A percentile compares a stretch with the other conserved stretches of the same genome.
phyloP scores from a whole-genome alignment of 1,140 invertebrate genomes.

The Mactra quadrangularis region DNA sequence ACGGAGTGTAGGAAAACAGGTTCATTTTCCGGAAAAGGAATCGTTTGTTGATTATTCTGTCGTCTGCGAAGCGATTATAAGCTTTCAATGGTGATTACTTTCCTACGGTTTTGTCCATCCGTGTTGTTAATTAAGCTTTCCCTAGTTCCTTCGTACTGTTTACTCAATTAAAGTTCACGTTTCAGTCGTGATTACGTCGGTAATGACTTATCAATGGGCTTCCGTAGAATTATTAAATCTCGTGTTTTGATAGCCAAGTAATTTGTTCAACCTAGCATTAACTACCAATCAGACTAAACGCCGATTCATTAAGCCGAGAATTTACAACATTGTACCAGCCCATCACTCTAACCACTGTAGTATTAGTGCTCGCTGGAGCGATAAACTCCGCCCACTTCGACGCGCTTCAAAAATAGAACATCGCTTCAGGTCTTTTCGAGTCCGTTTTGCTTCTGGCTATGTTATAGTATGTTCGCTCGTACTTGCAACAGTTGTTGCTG shows the following conservation, averaged over 20 bases:
- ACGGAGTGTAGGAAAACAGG: too few species aligned
- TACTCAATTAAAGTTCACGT: conserved; percentile 29
- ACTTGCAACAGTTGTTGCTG: conserved; percentile 28
- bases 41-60: too few species aligned
- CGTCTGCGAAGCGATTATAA: too few species aligned
- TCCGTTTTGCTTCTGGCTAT: conserved; percentile 59
- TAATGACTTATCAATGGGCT: conserved; percentile 37
- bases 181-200: conserved; percentile 27
- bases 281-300: conserved; percentile 32
- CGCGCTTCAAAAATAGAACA: conserved; percentile 42
- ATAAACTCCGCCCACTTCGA: conserved; percentile 34
- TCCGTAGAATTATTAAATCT: conserved; percentile 14
- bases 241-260: conserved; percentile 35
- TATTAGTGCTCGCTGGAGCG: conserved; percentile 40
- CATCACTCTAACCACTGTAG: conserved; percentile 22
- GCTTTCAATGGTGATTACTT: too few species aligned
- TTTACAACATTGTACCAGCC: conserved; percentile 8
- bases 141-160: too few species aligned
- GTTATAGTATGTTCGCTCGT: conserved; percentile 40
- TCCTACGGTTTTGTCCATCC: too few species aligned
- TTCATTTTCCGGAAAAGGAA: too few species aligned
- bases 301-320: conserved; percentile 22
- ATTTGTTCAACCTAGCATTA: conserved; percentile 41
- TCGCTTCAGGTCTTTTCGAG: conserved; percentile 51
- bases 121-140: too few species aligned